Percentiles rank a stretch among this genome's conserved stretches.
These are phyloP conservation scores for Trachythela sp. DNA, from an alignment of 64 coral and sea anemone species.

Conservation along the genomic window DNA sequence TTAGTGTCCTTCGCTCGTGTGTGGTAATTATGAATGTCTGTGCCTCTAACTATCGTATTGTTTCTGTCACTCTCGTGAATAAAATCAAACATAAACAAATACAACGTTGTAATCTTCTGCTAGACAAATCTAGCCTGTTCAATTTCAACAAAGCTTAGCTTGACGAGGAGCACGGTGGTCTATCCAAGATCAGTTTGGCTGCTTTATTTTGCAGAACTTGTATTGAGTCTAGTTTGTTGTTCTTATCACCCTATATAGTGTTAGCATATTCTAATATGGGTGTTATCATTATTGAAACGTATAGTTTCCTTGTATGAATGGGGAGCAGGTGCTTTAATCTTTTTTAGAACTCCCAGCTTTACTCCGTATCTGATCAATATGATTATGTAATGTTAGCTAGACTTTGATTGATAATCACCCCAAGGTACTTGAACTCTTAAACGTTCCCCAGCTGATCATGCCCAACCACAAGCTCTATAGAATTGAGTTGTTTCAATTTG, in stretches of 20 bases:
- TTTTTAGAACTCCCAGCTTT: constrained; percentile 15
- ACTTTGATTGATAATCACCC: background rate
- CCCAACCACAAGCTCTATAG: background rate
- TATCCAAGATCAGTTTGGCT: constrained; percentile 18
- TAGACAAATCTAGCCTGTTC: background rate
- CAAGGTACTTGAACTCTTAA: background rate
- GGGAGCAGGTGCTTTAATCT: constrained; percentile 34
- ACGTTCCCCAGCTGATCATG: background rate
- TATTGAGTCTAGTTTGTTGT: constrained; percentile 28
- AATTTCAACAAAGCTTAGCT: constrained; percentile 17
- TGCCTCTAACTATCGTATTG: background rate
- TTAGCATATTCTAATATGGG: constrained; percentile 18
- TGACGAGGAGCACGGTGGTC: constrained; percentile 14
- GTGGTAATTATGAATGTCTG: background rate
- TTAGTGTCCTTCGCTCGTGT: background rate
- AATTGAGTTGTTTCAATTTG: constrained; percentile 16
- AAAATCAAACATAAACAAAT: background rate
- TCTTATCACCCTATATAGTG: constrained; percentile 39
- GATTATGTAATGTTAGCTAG: background rate
- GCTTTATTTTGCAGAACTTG: constrained; percentile 30
- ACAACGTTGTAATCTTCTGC: constrained; percentile 32
- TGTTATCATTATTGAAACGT: constrained; percentile 18
- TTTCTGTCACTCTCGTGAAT: background rate
- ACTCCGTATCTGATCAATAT: background rate
- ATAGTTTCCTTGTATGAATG: constrained; percentile 14